Conservation (phyloP, 2,797 vertebrate species). For the Aplochiton taeniatus region DNA sequence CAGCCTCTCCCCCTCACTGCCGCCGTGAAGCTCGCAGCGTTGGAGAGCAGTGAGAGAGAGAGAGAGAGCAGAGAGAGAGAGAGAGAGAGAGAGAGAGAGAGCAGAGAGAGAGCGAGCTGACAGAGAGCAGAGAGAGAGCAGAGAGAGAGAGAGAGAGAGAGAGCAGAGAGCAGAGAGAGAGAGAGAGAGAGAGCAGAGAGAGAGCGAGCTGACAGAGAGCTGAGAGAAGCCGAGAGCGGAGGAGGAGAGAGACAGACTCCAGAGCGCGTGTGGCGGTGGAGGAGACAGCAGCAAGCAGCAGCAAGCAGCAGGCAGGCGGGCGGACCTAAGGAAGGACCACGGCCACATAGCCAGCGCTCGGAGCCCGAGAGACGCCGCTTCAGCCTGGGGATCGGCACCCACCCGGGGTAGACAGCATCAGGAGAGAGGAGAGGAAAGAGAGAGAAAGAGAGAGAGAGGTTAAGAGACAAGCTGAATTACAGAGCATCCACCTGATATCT, state of each 20-base stretch:
- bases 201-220: constrained; percentile 7
- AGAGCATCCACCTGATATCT: constrained; percentile 51
- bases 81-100: constrained; percentile 9
- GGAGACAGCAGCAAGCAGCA: no score
- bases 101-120: constrained; percentile 1
- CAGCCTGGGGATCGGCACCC: no score
- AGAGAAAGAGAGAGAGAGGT: constrained; percentile 36
- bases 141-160: constrained; percentile 37
- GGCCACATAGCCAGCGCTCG: no score
- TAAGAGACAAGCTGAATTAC: constrained; percentile 45
- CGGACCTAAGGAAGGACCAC: no score
- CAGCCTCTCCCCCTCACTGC: no score
- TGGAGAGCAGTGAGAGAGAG: constrained; percentile 17
- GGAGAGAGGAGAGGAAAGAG: constrained; percentile 19
- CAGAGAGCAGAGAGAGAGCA: constrained; percentile 20
- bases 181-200: constrained; percentile 23
- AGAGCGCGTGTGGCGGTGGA: no score
- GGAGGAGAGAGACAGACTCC: no score
- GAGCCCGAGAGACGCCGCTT: no score
- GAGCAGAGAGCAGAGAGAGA: constrained; percentile 27
- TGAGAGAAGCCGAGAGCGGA: no score
- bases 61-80: constrained; percentile 35
- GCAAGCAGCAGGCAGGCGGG: no score
- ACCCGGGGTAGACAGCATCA: no score
- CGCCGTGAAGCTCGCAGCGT: background rate